Base-by-base conservation (phyloP, 2,888 invertebrate species). In the Rugalucina vietnamica region DNA sequence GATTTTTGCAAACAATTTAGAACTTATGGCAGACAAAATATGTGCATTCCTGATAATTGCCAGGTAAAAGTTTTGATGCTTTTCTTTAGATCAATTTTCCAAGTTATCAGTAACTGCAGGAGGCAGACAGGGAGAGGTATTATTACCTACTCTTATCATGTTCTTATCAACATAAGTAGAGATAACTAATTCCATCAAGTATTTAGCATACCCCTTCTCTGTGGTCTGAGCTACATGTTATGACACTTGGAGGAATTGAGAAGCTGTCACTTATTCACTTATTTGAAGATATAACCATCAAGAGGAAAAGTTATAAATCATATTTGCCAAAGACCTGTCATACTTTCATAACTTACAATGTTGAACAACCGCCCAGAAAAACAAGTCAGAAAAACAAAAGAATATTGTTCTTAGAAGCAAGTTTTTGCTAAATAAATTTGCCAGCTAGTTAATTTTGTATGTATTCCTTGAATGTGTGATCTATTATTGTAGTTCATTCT, bases 111-210 rank as follows among this genome's bases (percentile, higher is more conserved):
- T 1, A 21, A 34, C 65, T 12, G 4, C 34, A 65, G 65, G 65
- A 5, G 65, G 32, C 21, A 65, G 65, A 65, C 65, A 65, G 21
- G 65, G 65, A 65, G 65, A 65, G 34, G 8, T 3, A 32, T 65
- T 65, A 32, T 65, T 24, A 65, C 65, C 34, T n/a, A 65, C 65
- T 65, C n/a, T n/a, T n/a, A n/a, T n/a, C n/a, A n/a, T n/a, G n/a
- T n/a, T 60, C 18, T 65, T 34, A 65, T 65, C 65, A 34, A 65
- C 65, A 3, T 34, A 4, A 18, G 34, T 18, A 32, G 34, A 21
- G 65, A 65, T 65, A 65, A 65, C 27, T 34, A 29, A 32, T n/a
- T 34, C 5, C 34, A 65, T 34, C 21, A 65, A 65, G 65, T 65
- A 24, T 65, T 65, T 65, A 65, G 65, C 29, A 34, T 65, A 65